These are phyloP conservation scores for Rhinatrema bivittatum DNA, from an alignment of 2,797 vertebrate species.

Conservation along the genomic window DNA sequence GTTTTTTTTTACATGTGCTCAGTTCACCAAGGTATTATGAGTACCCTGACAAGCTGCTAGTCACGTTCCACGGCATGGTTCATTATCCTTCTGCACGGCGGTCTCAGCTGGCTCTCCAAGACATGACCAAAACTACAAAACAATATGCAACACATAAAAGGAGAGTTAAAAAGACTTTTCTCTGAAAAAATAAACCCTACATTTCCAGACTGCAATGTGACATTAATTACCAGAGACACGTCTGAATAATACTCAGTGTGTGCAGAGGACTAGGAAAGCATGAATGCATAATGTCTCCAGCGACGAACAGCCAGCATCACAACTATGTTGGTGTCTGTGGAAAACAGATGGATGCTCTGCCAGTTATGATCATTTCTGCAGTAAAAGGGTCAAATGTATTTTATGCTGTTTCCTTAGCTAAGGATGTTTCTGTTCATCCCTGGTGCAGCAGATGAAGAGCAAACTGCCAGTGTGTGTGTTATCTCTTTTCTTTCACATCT, in stretches of 20 bases:
- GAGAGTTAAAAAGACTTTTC: not conserved
- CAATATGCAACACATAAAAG: not conserved
- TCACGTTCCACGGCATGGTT: not conserved
- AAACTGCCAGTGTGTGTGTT: not conserved
- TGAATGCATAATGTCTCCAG: slow-evolving; percentile 22
- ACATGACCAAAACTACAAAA: not conserved
- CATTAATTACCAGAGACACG: slow-evolving; percentile 28
- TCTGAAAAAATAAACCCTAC: not conserved
- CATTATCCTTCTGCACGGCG: not conserved
- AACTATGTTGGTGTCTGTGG: not conserved
- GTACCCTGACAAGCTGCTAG: not conserved
- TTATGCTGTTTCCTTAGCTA: slow-evolving; percentile 1
- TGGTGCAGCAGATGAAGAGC: not conserved
- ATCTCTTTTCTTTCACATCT: not conserved
- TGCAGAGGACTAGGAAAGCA: not conserved
- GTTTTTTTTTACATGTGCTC: too few relatives aligned
- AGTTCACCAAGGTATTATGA: not conserved
- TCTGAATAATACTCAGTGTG: slow-evolving; percentile 16
- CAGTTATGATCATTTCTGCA: not conserved
- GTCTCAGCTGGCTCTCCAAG: not conserved
- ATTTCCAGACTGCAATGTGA: slow-evolving; percentile 13
- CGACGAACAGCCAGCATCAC: slow-evolving; percentile 18
- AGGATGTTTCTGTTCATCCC: not conserved
- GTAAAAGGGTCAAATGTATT: slow-evolving; percentile 5
- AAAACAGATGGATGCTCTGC: slow-evolving; percentile 14